Evolutionary conservation across 2,797 vertebrate genomes (phyloP), one percentile per base, ranked within the genome.

Genomic region (Anguilla anguilla): DNA sequence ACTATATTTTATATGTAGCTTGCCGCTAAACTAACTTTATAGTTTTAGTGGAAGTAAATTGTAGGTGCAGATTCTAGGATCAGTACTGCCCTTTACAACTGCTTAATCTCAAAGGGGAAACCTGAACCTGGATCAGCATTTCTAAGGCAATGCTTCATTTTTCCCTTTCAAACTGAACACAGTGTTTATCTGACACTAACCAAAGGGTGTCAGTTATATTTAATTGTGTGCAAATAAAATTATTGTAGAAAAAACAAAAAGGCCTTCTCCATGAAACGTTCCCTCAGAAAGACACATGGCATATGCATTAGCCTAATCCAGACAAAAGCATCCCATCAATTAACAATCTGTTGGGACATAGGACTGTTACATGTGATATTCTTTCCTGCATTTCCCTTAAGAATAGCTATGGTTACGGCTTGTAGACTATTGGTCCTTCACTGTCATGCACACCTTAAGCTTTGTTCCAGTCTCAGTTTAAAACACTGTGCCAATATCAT

Each of bases 401-500:
- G 61, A n/a, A 67, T 35, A 77, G 15, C 39, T 39, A 17, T 13
- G 35, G 72, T 39, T 77, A 77, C 39, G 2, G 72, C 72, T 77
- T 35, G 35, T 13, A 53, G 51, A 22, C 69, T 72, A 72, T 28
- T 6, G 74, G 74, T 17, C 35, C 35, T 79, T 79, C 17, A 19
- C 39, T 79, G 39, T 79, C 46, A 49, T 51, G 79, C 10, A 25
- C 19, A 79, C 7, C 2, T 82, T 82, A 6, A 51, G 79, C 79
- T 82, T 82, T 82, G 79, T n/a, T 82, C 22, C 46, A 82, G 79
- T 51, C 35, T 49, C 22, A 10, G 22, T 82, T 49, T 77, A 39
- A 77, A 77, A 77, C 74, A 77, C 15, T 74, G 74, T 77, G 74
- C 74, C 74, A 13, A 17, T 77, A 77, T 51, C 43, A 82, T 22